Evolutionary conservation across 2,888 invertebrate genomes (phyloP), one percentile per base, ranked within the genome.

Genomic region (Campaea margaritaria): DNA sequence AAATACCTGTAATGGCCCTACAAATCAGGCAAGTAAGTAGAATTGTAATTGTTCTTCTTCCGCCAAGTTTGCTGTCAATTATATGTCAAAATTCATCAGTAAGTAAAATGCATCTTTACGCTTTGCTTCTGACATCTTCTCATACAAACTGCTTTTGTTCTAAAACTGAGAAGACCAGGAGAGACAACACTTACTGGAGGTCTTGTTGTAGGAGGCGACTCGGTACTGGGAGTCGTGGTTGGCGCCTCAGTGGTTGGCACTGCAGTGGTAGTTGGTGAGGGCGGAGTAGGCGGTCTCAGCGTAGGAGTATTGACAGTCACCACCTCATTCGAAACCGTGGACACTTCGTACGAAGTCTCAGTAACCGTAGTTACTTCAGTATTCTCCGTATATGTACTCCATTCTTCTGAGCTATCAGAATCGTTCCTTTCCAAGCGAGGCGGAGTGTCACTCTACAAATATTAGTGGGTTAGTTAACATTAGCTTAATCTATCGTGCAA

Each of bases 381-480:
- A 2, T 13, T 10, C 7, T 42, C 12, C 15, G 51, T 41, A 9
- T 0, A 8, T 36, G 0, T 12, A 11, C 14, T 41, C 14, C 10
- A 11, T 46, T 74, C 72, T 41, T 73, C 58, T 16, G 63, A 57
- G 62, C 69, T 61, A 21, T 62, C 21, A 5, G 60, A 44, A 16
- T 38, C 16, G 45, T 55, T 49, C 9, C 28, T 8, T 10, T 46
- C 45, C 31, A 21, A 21, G 21, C 44, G 58, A 21, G 2, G 34
- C 12, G n/a, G 38, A n/a, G 21, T 34, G 2, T 8, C 31, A 13
- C 58, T 57, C 70, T 73, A 73, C 44, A 68, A 68, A 58, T 61
- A 64, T 69, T 73, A 64, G 65, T 68, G 56, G 49, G 72, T 74
- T 74, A 74, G 56, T 52, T 14, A n/a, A n/a, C 11, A 14, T 27